Base-by-base conservation (phyloP, 2,888 invertebrate species). In the Selenia dentaria region DNA sequence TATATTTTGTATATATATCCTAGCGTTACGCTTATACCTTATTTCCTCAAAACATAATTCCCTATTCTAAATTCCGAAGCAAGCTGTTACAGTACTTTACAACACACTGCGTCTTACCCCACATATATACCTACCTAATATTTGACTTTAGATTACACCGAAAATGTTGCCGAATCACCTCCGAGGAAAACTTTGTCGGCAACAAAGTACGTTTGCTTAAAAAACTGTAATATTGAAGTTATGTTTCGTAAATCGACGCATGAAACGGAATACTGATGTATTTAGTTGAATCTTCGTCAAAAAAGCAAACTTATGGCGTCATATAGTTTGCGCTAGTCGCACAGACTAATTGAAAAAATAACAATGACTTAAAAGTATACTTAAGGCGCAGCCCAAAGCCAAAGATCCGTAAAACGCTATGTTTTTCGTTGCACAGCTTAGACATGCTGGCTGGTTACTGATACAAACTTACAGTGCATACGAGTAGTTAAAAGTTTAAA, bases 31-130 rank as follows among this genome's bases (percentile, higher is more conserved):
- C 8, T 25, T 10, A 24, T 34, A 34, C 13, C 24, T 41, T 25
- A 33, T 36, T 36, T 29, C 24, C 8, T 25, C n/a, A 9, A 12
- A 8, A 26, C 8, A 18, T 34, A 22, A 34, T 41, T 28, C 28
- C 33, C 34, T 34, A 27, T 33, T 33, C 33, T 11, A 16, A 35
- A 39, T 34, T 25, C 39, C 10, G 20, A 27, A 12, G 36, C 47
- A 31, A 47, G 36, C 47, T 47, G 47, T 28, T 28, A 35, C 40
- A 39, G 39, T 34, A 45, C 39, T 46, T 39, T 26, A 40, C 34
- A 45, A 34, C 45, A 40, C 31, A 11, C 31, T 29, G 39, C 20
- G 45, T 32, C 11, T 33, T 22, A 11, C 27, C 44, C 33, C 9
- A 39, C 29, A 29, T 26, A 18, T 18, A n/a, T n/a, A 18, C 18